Evolutionary conservation across 2,113 vertebrate species (phyloP).

Genomic region (Forbesichthys papilliferus): DNA sequence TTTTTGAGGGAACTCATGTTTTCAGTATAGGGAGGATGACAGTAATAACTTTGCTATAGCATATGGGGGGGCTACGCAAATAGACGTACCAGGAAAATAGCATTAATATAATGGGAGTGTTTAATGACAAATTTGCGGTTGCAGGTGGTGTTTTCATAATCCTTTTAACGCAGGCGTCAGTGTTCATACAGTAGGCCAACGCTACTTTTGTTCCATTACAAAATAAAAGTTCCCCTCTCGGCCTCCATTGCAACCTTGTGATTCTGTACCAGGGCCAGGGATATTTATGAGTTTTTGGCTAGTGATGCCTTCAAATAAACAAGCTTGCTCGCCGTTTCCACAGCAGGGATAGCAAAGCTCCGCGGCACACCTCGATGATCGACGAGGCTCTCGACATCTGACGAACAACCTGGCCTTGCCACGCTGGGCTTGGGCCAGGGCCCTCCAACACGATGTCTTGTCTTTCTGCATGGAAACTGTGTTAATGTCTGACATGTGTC

Average conservation of each 20-base stretch:
- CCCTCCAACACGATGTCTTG: not conserved
- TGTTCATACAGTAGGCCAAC: not conserved
- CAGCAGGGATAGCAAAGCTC: slow-evolving; percentile 40
- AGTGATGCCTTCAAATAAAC: slow-evolving; percentile 48
- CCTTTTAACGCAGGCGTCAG: slow-evolving; percentile 6
- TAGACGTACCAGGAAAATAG: not conserved
- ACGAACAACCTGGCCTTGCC: slow-evolving; percentile 28
- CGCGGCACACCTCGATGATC: slow-evolving; percentile 30
- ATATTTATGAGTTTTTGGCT: slow-evolving; percentile 58
- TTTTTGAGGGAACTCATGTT: slow-evolving; percentile 27
- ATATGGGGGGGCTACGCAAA: slow-evolving; percentile 7
- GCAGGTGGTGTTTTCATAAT: slow-evolving; percentile 1
- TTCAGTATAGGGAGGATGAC: slow-evolving; percentile 39
- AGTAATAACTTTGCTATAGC: slow-evolving; percentile 42
- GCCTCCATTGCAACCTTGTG: slow-evolving; percentile 24
- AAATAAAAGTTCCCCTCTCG: slow-evolving; percentile 8
- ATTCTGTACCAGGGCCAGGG: slow-evolving; percentile 34
- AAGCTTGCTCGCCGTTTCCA: slow-evolving; percentile 52
- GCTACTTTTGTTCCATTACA: slow-evolving; percentile 36
- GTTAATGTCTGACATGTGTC: slow-evolving; percentile 47
- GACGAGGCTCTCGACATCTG: slow-evolving; percentile 30
- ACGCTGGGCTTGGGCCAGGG: not conserved
- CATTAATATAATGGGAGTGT: slow-evolving; percentile 8
- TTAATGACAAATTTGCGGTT: slow-evolving; percentile 18
- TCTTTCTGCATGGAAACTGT: slow-evolving; percentile 25